A percentile compares a stretch with the other conserved stretches of the same genome.
Evolutionary conservation across 2,888 invertebrate genomes (phyloP).

Genomic region (Deroplatys truncata): DNA sequence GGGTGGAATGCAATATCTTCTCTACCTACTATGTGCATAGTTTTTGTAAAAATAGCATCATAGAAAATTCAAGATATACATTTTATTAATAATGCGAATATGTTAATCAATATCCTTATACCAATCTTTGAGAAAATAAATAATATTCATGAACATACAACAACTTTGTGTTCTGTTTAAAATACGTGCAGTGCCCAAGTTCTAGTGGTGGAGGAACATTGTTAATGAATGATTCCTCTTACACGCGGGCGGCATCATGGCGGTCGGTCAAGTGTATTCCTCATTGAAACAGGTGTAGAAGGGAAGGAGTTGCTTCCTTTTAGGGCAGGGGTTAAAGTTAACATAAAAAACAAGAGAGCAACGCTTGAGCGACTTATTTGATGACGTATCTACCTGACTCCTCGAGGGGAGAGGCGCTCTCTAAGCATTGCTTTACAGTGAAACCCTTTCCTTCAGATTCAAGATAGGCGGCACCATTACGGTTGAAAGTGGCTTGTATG

Average conservation of each 20-base stretch:
- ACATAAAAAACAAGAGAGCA: not conserved
- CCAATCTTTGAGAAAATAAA: too few relatives aligned
- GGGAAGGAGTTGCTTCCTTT: not conserved
- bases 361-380: not conserved
- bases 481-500: not conserved
- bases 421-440: conserved; percentile 7
- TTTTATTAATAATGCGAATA: too few relatives aligned
- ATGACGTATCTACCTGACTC: not conserved
- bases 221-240: not conserved
- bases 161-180: too few relatives aligned
- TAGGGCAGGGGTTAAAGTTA: not conserved
- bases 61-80: too few relatives aligned
- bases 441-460: conserved; percentile 15
- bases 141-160: too few relatives aligned
- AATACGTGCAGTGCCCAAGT: too few relatives aligned
- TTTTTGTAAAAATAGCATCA: too few relatives aligned
- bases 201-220: not conserved
- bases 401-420: not conserved
- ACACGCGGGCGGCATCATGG: not conserved
- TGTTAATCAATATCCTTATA: too few relatives aligned
- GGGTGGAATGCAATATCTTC: too few relatives aligned
- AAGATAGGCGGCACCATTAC: conserved; percentile 12
- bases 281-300: not conserved
- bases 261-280: not conserved
- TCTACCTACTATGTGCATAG: too few relatives aligned